Conservation (phyloP, 2,113 vertebrate species). For the Eidolon helvum region DNA sequence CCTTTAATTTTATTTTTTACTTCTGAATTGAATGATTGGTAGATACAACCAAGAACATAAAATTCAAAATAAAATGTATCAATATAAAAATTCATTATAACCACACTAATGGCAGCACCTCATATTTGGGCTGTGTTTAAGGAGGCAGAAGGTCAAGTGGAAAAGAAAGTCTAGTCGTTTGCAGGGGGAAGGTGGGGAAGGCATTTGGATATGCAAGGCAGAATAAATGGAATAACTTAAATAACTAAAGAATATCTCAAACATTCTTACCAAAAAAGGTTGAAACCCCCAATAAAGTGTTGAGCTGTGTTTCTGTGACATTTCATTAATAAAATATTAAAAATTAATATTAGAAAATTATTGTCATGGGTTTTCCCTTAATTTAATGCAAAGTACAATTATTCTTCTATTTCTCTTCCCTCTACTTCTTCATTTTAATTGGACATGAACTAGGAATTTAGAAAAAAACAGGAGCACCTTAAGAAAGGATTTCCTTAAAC, state of each 20-base stretch:
- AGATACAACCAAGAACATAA: constrained; percentile 6
- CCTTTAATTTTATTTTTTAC: neutral
- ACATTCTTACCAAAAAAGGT: neutral
- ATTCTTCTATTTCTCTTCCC: neutral
- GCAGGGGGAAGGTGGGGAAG: rapidly evolving
- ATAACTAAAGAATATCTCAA: neutral
- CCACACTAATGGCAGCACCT: neutral
- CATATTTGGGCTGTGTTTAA: neutral
- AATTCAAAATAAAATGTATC: neutral
- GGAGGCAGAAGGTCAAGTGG: neutral
- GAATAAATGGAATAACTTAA: neutral
- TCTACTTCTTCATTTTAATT: neutral
- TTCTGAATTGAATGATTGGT: neutral
- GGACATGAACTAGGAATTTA: neutral
- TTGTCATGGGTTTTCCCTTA: neutral
- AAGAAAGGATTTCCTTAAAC: constrained; percentile 48
- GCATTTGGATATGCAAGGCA: neutral
- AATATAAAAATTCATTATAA: neutral
- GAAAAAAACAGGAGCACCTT: neutral
- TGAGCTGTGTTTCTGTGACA: neutral
- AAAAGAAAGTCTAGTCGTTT: neutral
- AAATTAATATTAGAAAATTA: constrained; percentile 19
- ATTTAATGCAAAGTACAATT: neutral
- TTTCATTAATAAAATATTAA: neutral
- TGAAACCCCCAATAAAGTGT: neutral